phyloP scores from a whole-genome alignment of 2,113 vertebrate genomes.

The Nycticorax nycticorax region DNA sequence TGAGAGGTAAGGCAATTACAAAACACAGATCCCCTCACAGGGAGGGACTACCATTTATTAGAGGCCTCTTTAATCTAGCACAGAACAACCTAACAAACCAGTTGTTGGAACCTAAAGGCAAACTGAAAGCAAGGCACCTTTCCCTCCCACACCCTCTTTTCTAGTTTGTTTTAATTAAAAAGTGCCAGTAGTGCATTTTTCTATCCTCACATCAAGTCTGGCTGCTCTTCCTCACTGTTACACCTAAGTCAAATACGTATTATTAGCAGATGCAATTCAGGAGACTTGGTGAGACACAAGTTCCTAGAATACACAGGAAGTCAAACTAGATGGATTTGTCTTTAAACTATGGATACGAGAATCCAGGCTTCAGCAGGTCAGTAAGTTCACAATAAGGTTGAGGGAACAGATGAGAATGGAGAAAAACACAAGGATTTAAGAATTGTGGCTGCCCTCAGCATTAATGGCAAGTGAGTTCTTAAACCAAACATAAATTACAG shows the following conservation, averaged over 20 bases:
- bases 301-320: not conserved
- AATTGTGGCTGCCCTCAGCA: not conserved
- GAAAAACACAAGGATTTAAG: not conserved
- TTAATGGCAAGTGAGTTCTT: not conserved
- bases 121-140: not conserved
- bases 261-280: not conserved
- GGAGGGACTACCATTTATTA: not conserved
- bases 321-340: not conserved
- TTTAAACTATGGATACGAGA: not conserved
- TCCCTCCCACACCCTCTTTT: not conserved
- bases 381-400: not conserved
- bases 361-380: not conserved
- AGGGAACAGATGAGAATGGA: not conserved
- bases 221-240: not conserved
- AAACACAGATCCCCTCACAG: not conserved
- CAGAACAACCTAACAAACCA: slow-evolving; percentile 28
- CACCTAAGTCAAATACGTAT: not conserved
- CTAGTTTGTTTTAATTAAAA: slow-evolving; percentile 9
- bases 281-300: not conserved
- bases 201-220: not conserved
- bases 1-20: not conserved
- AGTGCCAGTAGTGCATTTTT: not conserved
- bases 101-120: slow-evolving; percentile 21
- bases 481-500: not conserved
- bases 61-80: slow-evolving; percentile 21